Evolutionary conservation across 2,113 vertebrate species (phyloP).

Genomic region (Melozone crissalis): DNA sequence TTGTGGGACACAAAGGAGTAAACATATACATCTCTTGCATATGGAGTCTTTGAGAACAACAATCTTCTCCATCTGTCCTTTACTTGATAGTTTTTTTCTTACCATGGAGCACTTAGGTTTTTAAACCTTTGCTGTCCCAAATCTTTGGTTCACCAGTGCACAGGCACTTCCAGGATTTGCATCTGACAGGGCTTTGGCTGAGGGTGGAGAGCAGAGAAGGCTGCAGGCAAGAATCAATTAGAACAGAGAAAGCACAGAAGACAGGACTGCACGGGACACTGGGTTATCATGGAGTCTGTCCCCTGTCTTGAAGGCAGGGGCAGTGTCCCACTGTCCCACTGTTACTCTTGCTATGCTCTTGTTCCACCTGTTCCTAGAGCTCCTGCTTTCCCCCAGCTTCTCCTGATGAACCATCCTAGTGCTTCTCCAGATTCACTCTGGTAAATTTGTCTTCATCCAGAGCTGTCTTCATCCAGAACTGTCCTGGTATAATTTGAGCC

Average conservation of each 20-base stretch:
- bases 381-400: not conserved
- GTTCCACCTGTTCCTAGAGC: not conserved
- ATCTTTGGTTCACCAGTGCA: not conserved
- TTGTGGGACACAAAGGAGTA: not conserved
- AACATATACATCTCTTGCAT: not conserved
- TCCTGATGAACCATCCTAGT: not conserved
- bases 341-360: not conserved
- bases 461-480: not conserved
- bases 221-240: not conserved
- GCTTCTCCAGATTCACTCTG: not conserved
- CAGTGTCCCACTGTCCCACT: not conserved
- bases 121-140: not conserved
- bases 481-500: not conserved
- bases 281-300: accelerated
- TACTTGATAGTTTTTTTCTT: not conserved
- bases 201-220: not conserved
- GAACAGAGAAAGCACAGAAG: not conserved
- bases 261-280: not conserved
- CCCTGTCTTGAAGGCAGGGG: not conserved
- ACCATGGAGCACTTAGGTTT: not conserved
- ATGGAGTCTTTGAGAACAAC: not conserved
- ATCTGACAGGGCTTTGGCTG: not conserved
- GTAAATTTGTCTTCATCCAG: not conserved
- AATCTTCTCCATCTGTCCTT: not conserved
- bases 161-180: not conserved